Evolutionary conservation across 2,888 invertebrate genomes (phyloP), one percentile per base, ranked within the genome.

Genomic region (Coremacera marginata): DNA sequence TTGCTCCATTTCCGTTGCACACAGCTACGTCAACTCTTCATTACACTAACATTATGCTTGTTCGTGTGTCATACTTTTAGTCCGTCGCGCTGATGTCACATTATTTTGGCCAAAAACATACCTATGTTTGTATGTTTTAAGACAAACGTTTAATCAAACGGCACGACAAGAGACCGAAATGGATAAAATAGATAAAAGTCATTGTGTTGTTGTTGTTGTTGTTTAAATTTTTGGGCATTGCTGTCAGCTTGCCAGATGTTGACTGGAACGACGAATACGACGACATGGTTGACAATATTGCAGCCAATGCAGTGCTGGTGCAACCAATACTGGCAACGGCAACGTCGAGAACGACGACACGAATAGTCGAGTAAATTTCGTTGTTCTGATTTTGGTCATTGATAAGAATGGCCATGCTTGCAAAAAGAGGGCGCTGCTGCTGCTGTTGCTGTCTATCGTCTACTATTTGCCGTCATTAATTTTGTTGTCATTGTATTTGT

Each of bases 71-170:
- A 27, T 44, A 27, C 70, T 75, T 75, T 63, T 52, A 67, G 67
- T 31, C 74, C 25, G 68, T 44, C 67, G 72, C 68, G 76, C 72
- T 78, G 77, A 44, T 65, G 72, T 65, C 78, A 77, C 60, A 68
- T 80, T 77, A 78, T 76, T 80, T 80, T 74, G 57, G 51, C 75
- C 71, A 65, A 78, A 79, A 82, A 80, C 72, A n/a, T 51, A 78
- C 73, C 74, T 25, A 25, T 49, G 19, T 31, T 73, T 34, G 44
- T 44, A 44, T 44, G 44, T 44, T 44, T 44, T 44, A 44, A 51
- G 62, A 67, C 37, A 22, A 71, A 62, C 67, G 0, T 63, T 70
- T 79, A 76, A 77, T 80, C 49, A 63, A 67, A 76, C 75, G 19
- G 60, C 65, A 79, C 60, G 68, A 60, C 62, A 70, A 76, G 78